A percentile compares a stretch with the other conserved stretches of the same genome.
phyloP scores from a whole-genome alignment of 2,888 invertebrate genomes.

The Drosophila imparisetae region DNA sequence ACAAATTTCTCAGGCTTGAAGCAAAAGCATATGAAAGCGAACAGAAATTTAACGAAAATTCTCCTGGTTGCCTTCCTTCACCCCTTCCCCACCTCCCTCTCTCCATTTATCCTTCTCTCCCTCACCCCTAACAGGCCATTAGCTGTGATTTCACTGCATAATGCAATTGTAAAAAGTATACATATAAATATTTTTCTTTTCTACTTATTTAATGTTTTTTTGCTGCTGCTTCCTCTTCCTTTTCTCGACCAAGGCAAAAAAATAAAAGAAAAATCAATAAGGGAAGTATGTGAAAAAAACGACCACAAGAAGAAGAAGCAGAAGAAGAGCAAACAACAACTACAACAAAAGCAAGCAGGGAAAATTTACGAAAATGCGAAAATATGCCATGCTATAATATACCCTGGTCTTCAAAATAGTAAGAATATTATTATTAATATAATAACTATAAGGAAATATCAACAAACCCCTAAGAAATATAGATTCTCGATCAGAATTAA shows the following conservation, averaged over 20 bases:
- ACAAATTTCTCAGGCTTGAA: constrained; percentile 33
- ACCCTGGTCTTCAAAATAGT: background rate
- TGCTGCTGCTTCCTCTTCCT: constrained; percentile 21
- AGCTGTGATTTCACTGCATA: constrained; percentile 65
- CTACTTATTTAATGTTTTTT: constrained; percentile 44
- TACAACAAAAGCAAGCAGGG: constrained; percentile 13
- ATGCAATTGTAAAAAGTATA: constrained; percentile 69
- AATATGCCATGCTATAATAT: background rate
- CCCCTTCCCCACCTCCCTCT: background rate
- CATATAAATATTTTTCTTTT: constrained; percentile 22
- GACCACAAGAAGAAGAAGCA: constrained; percentile 41
- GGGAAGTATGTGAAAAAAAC: constrained; percentile 48
- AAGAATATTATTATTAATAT: background rate
- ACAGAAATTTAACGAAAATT: constrained; percentile 33
- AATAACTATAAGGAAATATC: too few relatives aligned
- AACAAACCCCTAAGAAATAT: background rate
- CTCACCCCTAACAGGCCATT: background rate
- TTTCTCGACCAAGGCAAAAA: constrained; percentile 17
- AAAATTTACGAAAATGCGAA: background rate
- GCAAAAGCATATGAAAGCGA: constrained; percentile 24
- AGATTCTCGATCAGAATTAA: background rate
- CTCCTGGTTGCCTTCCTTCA: constrained; percentile 1
- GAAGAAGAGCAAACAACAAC: constrained; percentile 9
- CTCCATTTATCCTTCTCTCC: constrained; percentile 8
- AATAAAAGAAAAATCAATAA: constrained; percentile 68